These are phyloP conservation scores for Tridacna gigas DNA, from an alignment of 2,888 invertebrate genomes.

Conservation along the genomic window DNA sequence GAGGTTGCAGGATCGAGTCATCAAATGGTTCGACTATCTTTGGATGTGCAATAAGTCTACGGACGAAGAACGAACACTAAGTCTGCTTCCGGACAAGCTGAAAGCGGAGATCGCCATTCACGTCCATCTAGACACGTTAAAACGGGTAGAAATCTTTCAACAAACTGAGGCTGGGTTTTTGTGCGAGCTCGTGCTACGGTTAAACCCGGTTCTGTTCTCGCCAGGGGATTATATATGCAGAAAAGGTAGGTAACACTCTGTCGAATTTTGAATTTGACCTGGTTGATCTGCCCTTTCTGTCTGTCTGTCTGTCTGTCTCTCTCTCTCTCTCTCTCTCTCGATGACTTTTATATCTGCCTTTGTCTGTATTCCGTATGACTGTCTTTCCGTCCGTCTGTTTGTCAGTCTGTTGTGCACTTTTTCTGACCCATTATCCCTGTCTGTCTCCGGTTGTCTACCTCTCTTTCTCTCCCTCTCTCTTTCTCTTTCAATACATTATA, in stretches of 20 bases:
- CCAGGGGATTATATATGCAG: conserved; percentile 99
- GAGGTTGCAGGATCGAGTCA: conserved; percentile 97
- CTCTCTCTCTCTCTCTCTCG: too few species aligned
- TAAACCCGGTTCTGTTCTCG: conserved; percentile 98
- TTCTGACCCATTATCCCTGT: too few species aligned
- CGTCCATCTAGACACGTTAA: conserved; percentile 98
- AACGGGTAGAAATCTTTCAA: conserved; percentile 97
- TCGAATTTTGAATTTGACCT: too few species aligned
- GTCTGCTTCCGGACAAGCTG: conserved; percentile 90
- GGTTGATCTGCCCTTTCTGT: too few species aligned
- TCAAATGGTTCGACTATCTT: conserved; percentile 99
- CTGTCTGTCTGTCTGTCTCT: too few species aligned
- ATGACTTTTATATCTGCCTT: too few species aligned
- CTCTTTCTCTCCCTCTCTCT: too few species aligned
- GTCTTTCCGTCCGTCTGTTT: too few species aligned
- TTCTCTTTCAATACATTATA: too few species aligned
- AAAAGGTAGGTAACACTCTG: conserved; percentile 98
- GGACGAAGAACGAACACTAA: conserved; percentile 93
- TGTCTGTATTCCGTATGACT: too few species aligned
- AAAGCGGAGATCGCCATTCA: conserved; percentile 99
- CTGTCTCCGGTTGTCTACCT: too few species aligned
- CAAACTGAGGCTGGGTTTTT: conserved; percentile 99
- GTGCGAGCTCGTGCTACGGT: conserved; percentile 96
- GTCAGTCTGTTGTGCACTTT: too few species aligned
- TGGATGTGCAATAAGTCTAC: conserved; percentile 99